These are phyloP conservation scores for Oreamnos americanus DNA, from an alignment of 2,113 vertebrate species.

Conservation along the genomic window DNA sequence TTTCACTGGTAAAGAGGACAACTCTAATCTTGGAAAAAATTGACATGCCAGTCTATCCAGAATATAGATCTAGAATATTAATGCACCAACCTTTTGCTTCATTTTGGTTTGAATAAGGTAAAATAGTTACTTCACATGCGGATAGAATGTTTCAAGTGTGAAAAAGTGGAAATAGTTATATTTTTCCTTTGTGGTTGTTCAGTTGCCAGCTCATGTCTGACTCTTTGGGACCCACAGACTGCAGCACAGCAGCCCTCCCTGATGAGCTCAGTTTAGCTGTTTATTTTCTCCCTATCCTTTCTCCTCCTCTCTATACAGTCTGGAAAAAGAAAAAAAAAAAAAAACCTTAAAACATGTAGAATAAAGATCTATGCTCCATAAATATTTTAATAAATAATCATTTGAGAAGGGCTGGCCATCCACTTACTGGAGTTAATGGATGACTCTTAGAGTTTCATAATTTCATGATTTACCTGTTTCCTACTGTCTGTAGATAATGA, in stretches of 20 bases:
- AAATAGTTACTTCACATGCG: background rate
- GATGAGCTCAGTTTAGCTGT: background rate
- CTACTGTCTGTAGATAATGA: background rate
- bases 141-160: conserved; percentile 20
- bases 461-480: background rate
- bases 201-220: fast-evolving
- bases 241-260: background rate
- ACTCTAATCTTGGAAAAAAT: conserved; percentile 11
- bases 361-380: background rate
- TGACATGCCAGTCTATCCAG: conserved; percentile 31
- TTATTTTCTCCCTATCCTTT: background rate
- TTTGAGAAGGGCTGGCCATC: background rate
- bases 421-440: background rate
- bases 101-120: conserved; percentile 45
- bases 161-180: background rate
- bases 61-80: conserved; percentile 30
- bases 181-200: background rate
- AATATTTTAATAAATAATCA: background rate
- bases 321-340: background rate
- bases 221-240: background rate
- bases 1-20: conserved; percentile 14
- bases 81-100: background rate
- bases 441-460: background rate
- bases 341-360: background rate
- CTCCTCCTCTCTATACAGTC: background rate